Evolutionary conservation across 2,797 vertebrate genomes (phyloP).

Genomic region (Mycteria americana): DNA sequence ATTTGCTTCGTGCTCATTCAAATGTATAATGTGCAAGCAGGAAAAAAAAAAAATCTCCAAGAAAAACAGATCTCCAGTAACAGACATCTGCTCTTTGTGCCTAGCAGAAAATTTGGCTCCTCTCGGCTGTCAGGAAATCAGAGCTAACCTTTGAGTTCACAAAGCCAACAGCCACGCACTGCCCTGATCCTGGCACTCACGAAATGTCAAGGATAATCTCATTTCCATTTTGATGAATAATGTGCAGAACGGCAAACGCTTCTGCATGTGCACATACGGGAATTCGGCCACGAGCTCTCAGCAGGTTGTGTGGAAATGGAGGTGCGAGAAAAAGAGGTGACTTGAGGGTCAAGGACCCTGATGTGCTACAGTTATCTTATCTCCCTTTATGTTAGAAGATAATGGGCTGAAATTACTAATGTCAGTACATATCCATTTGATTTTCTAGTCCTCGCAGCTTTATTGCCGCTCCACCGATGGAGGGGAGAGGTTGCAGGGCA

Average conservation of each 20-base stretch:
- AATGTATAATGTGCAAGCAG: not conserved
- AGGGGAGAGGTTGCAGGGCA: not conserved
- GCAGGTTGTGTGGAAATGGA: not conserved
- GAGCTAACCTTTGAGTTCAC: not conserved
- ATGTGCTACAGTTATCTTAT: not conserved
- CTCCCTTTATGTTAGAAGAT: accelerated
- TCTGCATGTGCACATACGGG: accelerated
- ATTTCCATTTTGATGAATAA: not conserved
- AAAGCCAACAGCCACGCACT: not conserved
- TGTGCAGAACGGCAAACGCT: not conserved
- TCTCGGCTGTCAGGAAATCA: not conserved
- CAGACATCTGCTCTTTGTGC: not conserved
- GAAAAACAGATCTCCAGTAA: not conserved
- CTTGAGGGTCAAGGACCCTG: not conserved
- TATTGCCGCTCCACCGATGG: accelerated
- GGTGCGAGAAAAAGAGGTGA: accelerated
- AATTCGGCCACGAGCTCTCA: accelerated
- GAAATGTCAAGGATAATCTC: not conserved
- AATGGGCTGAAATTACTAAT: not conserved
- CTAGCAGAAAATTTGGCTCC: not conserved
- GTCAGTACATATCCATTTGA: too few relatives aligned
- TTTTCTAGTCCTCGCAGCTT: not conserved
- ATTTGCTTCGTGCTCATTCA: not conserved
- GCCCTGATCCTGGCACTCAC: not conserved
- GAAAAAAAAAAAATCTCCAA: not conserved